Conservation (phyloP, 1,140 invertebrate species). For the Drosophila parabipectinata region DNA sequence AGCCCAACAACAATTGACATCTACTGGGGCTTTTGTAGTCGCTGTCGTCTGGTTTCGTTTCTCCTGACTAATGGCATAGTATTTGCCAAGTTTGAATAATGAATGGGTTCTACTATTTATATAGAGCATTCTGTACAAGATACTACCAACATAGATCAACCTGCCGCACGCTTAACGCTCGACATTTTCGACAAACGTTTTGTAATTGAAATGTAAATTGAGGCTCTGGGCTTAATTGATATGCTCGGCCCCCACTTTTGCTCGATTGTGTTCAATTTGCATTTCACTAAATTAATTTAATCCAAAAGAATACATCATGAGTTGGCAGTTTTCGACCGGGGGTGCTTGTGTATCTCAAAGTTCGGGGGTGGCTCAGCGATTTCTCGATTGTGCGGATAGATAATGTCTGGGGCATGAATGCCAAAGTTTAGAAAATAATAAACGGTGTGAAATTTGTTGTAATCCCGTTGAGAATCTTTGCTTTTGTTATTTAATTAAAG, state of each 20-base stretch:
- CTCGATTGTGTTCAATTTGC: conserved; percentile 49
- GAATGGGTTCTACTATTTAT: conserved; percentile 49
- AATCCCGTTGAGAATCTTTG: not conserved
- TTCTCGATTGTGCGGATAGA: conserved; percentile 28
- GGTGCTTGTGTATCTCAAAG: not conserved
- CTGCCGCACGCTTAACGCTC: conserved; percentile 33
- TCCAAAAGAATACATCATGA: conserved; percentile 38
- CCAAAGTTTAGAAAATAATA: conserved; percentile 18
- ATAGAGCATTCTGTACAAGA: conserved; percentile 26
- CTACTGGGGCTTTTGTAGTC: conserved; percentile 3
- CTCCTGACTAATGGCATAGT: conserved; percentile 47
- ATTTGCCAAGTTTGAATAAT: conserved; percentile 73
- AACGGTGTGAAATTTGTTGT: conserved; percentile 28
- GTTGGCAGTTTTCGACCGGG: conserved; percentile 29
- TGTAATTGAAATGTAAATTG: conserved; percentile 80
- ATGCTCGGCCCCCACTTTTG: conserved; percentile 28
- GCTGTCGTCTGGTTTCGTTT: conserved; percentile 19
- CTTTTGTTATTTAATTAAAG: not conserved
- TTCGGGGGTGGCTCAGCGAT: conserved; percentile 22
- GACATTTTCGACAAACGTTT: conserved; percentile 51
- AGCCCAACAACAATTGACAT: conserved; percentile 44
- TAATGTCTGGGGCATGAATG: conserved; percentile 17
- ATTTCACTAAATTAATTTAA: conserved; percentile 55
- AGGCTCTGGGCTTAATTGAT: conserved; percentile 38
- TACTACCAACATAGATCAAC: conserved; percentile 29